A percentile compares a stretch with the other conserved stretches of the same genome.
These are phyloP conservation scores for Helarctos malayanus DNA, from an alignment of 2,797 vertebrate genomes.

Conservation along the genomic window DNA sequence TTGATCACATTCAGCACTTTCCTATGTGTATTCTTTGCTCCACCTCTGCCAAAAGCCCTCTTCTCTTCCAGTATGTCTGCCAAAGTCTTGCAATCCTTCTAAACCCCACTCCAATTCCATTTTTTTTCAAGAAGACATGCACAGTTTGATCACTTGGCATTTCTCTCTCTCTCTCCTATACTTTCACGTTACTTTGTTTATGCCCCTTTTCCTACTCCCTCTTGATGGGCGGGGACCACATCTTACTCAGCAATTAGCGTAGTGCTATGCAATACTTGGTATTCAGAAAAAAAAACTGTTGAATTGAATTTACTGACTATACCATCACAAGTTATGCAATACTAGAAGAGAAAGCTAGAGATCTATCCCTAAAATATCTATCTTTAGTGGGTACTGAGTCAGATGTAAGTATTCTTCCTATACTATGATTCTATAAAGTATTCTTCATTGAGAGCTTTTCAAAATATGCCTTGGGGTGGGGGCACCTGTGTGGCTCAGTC, in stretches of 20 bases:
- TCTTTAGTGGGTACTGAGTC: neutral
- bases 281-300: neutral
- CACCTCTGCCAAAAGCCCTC: conserved; percentile 44
- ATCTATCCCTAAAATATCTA: neutral
- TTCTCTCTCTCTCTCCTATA: neutral
- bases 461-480: neutral
- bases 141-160: conserved; percentile 7
- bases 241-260: neutral
- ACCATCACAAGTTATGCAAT: neutral
- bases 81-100: conserved; percentile 45
- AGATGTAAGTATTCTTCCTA: neutral
- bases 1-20: conserved; percentile 34
- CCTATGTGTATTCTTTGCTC: conserved; percentile 17
- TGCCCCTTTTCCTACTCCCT: neutral
- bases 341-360: neutral
- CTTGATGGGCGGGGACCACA: neutral
- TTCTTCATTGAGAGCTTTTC: conserved; percentile 29
- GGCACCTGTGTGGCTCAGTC: neutral
- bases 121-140: conserved; percentile 45
- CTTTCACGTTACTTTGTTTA: conserved; percentile 5
- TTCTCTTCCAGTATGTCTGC: neutral
- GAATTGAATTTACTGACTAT: neutral
- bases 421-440: conserved; percentile 4
- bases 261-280: neutral
- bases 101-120: conserved; percentile 4